phyloP scores from a whole-genome alignment of 2,888 invertebrate species.

The Apamea crenata region DNA sequence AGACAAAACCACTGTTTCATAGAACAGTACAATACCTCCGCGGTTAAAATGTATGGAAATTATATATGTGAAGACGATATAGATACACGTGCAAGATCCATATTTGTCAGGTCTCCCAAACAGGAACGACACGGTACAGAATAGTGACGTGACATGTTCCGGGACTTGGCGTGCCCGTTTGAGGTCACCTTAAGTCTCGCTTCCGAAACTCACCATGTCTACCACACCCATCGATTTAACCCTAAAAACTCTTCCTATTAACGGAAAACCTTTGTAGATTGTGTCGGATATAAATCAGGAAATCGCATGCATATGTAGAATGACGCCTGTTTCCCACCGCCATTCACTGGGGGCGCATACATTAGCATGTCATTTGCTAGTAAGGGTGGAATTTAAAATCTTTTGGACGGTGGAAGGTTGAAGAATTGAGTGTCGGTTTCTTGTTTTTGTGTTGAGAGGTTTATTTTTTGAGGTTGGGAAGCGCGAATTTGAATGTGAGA shows the following conservation, averaged over 20 bases:
- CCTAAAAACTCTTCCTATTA: slow-evolving; percentile 39
- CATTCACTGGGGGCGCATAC: slow-evolving; percentile 37
- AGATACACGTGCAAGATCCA: not conserved
- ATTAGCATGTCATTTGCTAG: slow-evolving; percentile 47
- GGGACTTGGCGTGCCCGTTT: not conserved
- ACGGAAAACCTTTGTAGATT: slow-evolving; percentile 42
- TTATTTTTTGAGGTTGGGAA: too few relatives aligned
- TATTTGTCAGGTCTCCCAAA: not conserved
- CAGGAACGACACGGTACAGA: not conserved
- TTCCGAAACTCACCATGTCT: slow-evolving; percentile 7
- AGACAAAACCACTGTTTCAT: too few relatives aligned
- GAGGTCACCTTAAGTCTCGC: not conserved
- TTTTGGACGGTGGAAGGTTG: slow-evolving; percentile 4
- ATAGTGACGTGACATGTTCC: slow-evolving; percentile 12
- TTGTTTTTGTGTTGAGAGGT: slow-evolving; percentile 7
- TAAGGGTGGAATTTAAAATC: slow-evolving; percentile 36
- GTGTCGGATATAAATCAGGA: slow-evolving; percentile 53
- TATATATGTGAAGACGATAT: not conserved
- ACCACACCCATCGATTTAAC: slow-evolving; percentile 22
- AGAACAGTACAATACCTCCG: too few relatives aligned
- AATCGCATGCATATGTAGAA: slow-evolving; percentile 59
- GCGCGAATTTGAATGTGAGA: not conserved
- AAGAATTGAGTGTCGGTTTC: not conserved
- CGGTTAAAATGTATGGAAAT: too few relatives aligned
- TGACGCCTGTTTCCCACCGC: slow-evolving; percentile 47